phyloP scores from a whole-genome alignment of 2,113 vertebrate species.

The Ptychochromis oligacanthus region DNA sequence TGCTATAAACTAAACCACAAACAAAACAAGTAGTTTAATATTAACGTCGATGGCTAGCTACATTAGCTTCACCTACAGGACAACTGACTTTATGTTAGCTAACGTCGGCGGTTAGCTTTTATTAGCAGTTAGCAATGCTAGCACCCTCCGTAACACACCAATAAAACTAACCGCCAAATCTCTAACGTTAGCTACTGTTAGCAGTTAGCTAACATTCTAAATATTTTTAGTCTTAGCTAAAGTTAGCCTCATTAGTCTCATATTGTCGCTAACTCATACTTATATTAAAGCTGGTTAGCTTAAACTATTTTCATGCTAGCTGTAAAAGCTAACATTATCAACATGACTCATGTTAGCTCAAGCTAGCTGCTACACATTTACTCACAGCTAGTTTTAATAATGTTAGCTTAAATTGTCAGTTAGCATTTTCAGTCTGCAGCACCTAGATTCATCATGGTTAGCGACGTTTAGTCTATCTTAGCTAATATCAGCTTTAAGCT shows the following conservation, averaged over 20 bases:
- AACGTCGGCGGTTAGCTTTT: not conserved
- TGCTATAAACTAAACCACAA: not conserved
- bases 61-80: not conserved
- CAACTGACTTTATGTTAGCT: not conserved
- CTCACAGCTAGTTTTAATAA: not conserved
- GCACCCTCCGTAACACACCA: not conserved
- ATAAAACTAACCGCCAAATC: not conserved
- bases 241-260: not conserved
- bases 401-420: not conserved
- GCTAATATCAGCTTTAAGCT: slow-evolving; percentile 1
- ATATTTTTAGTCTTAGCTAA: not conserved
- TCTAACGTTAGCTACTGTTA: not conserved
- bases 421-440: not conserved
- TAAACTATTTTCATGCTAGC: too few relatives aligned
- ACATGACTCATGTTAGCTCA: not conserved
- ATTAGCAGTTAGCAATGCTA: not conserved
- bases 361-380: not conserved
- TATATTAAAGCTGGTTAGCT: not conserved
- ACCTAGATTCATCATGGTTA: not conserved
- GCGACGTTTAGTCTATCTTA: not conserved
- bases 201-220: not conserved
- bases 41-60: too few relatives aligned
- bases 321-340: too few relatives aligned
- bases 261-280: not conserved
- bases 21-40: not conserved